Evolutionary conservation across 2,797 vertebrate genomes (phyloP).

Genomic region (Sylvia borin): DNA sequence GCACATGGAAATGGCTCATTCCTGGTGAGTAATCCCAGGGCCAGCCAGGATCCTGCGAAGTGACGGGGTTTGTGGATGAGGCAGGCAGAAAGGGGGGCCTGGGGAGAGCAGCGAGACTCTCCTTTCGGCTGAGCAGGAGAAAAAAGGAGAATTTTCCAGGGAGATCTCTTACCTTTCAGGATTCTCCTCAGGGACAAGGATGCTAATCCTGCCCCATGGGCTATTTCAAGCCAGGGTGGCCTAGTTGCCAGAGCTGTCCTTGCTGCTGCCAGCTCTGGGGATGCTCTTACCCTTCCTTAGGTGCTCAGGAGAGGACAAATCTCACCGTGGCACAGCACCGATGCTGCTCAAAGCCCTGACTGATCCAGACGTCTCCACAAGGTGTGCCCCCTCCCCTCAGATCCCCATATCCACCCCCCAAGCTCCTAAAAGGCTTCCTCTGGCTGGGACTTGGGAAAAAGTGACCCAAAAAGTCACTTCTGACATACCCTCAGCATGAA

Average conservation of each 20-base stretch:
- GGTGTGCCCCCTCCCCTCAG: neutral
- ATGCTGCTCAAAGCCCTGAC: neutral
- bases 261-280: neutral
- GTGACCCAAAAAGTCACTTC: neutral
- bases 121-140: neutral
- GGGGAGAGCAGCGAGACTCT: neutral
- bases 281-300: neutral
- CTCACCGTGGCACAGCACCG: rapidly evolving
- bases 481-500: rapidly evolving
- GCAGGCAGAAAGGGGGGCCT: neutral
- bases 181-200: rapidly evolving
- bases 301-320: neutral
- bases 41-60: neutral
- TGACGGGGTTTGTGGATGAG: rapidly evolving
- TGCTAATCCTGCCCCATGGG: constrained; percentile 37
- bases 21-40: neutral
- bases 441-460: neutral
- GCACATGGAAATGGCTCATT: neutral
- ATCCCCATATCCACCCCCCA: neutral
- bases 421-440: neutral
- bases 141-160: neutral
- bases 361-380: neutral
- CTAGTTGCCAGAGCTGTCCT: neutral
- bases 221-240: constrained; percentile 29
- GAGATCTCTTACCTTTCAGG: neutral